Evolutionary conservation across 2,888 invertebrate genomes (phyloP).

Genomic region (Bruchidius siliquastri): DNA sequence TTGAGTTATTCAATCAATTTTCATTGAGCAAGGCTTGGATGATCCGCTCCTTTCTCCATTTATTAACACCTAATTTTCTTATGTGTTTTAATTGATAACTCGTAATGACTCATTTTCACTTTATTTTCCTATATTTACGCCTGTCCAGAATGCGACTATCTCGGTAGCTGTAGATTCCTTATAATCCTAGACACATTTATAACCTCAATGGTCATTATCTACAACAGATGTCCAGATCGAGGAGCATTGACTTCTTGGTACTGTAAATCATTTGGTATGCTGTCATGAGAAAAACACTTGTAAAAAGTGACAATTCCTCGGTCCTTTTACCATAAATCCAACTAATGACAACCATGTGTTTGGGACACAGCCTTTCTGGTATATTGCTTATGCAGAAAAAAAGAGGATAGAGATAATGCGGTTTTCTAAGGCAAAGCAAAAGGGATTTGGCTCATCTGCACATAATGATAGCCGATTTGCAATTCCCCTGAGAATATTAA

Average conservation of each 20-base stretch:
- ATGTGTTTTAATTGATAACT: no score
- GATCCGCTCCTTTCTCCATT: no score
- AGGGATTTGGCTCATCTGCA: not conserved
- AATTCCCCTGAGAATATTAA: no score
- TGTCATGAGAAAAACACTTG: not conserved
- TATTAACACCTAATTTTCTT: no score
- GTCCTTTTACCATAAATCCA: conserved; percentile 11
- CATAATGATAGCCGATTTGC: not conserved
- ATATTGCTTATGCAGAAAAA: conserved; percentile 2
- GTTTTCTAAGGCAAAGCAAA: conserved; percentile 1
- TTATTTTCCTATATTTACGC: no score
- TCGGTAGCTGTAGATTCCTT: no score
- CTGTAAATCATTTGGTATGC: not conserved
- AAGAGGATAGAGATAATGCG: conserved; percentile 1
- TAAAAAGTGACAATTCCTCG: conserved; percentile 8
- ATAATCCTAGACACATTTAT: no score
- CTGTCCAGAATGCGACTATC: no score
- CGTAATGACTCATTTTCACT: no score
- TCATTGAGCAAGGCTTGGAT: no score
- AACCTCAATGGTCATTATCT: not conserved
- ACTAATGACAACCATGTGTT: conserved; percentile 14
- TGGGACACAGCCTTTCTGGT: conserved; percentile 1
- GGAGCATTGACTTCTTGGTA: not conserved
- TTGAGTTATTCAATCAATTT: no score
- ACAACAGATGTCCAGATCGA: not conserved